Base-by-base conservation (phyloP, 2,888 invertebrate species). In the Apeira syringaria region DNA sequence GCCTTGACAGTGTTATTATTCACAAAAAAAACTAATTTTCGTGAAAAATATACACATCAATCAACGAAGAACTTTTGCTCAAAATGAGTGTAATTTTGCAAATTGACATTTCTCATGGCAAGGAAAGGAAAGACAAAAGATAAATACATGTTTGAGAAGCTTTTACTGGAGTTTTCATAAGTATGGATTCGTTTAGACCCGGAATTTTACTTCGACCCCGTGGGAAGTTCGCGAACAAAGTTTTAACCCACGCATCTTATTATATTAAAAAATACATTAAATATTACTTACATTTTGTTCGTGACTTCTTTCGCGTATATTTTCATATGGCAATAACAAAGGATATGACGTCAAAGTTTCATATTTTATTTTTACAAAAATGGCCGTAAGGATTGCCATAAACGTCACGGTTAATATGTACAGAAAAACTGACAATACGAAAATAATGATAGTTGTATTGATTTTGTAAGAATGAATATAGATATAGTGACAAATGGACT, bases 31-130 rank as follows among this genome's bases (percentile, higher is more conserved):
- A n/a, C n/a, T n/a, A n/a, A n/a, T n/a, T n/a, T n/a, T n/a, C n/a
- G n/a, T n/a, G n/a, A n/a, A n/a, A 46, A 56, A 49, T 51, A 52
- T 50, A 51, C 56, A 58, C 62, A 74, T 73, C 68, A 72, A 73
- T 74, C 72, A 73, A 62, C 53, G 24, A 22, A 25, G 38, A 68
- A 69, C 56, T 71, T 62, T 37, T 35, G 27, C 40, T n/a, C n/a
- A 61, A 68, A 74, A 60, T 71, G 73, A 49, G 62, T 61, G 61
- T 55, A 64, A 70, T 68, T 72, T 47, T 64, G 50, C 57, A 60
- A 66, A 72, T 64, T 65, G 64, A 56, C 68, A 66, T 78, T 74
- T 71, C 60, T 70, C 71, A 72, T 69, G 46, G 53, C 53, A 49
- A 8, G 43, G 49, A 52, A 58, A 63, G 66, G 65, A 64, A 67